A percentile compares a stretch with the other conserved stretches of the same genome.
phyloP scores from a whole-genome alignment of 2,113 vertebrate genomes.

The Ardeotis arabs region DNA sequence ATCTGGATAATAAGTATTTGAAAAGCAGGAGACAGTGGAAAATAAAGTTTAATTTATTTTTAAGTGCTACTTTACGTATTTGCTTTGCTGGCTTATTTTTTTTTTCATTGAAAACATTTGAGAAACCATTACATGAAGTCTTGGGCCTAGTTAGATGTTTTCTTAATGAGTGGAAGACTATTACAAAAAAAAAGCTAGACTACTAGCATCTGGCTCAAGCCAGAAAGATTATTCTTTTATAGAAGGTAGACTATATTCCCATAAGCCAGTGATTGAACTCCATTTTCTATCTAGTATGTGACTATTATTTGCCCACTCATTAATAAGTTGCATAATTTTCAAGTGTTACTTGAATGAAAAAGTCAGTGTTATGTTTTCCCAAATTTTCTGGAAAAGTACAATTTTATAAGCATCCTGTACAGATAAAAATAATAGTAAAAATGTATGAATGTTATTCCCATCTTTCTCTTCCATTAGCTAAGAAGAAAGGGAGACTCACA shows the following conservation, averaged over 20 bases:
- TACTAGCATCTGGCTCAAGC: background rate
- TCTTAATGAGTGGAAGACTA: background rate
- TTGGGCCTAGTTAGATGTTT: background rate
- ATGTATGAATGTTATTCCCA: background rate
- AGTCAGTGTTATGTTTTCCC: background rate
- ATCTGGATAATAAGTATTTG: background rate
- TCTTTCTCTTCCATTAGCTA: background rate
- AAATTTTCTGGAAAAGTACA: background rate
- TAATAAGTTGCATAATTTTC: background rate
- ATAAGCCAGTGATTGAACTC: background rate
- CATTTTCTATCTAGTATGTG: background rate
- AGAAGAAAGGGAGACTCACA: background rate
- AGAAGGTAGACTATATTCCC: background rate
- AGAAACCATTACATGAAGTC: background rate
- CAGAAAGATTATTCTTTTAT: constrained; percentile 7
- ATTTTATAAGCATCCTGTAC: background rate
- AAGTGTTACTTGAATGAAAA: background rate
- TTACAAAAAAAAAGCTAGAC: background rate
- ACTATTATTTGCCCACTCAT: background rate
- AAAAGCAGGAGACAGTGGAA: background rate
- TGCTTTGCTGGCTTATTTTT: background rate
- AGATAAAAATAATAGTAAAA: background rate
- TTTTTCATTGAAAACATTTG: background rate
- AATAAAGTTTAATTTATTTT: constrained; percentile 31
- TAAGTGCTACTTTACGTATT: background rate